Evolutionary conservation across 2,797 vertebrate species (phyloP).

Genomic region (Uromys caudimaculatus): DNA sequence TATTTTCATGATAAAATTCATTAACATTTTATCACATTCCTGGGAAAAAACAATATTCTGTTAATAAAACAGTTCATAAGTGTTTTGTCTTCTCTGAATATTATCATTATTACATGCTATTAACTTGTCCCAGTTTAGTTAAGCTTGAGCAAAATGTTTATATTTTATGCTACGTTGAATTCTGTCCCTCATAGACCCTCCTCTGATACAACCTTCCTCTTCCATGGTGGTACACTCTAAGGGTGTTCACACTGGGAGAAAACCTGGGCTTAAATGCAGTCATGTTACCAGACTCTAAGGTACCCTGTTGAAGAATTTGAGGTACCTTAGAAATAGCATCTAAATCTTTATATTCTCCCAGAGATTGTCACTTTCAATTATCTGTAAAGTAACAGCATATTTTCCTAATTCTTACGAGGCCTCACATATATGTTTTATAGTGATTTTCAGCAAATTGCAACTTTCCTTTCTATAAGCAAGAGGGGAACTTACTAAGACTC

Average conservation of each 20-base stretch:
- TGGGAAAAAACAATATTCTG: slow-evolving; percentile 33
- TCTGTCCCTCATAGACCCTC: not conserved
- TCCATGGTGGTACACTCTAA: not conserved
- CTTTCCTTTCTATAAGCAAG: not conserved
- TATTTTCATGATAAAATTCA: slow-evolving; percentile 53
- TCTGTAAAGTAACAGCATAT: not conserved
- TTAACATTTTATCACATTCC: slow-evolving; percentile 44
- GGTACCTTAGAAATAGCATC: not conserved
- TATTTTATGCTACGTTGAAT: not conserved
- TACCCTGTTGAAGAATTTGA: not conserved
- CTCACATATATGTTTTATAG: not conserved
- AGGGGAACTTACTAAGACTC: not conserved
- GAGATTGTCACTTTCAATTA: not conserved
- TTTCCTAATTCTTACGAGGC: not conserved
- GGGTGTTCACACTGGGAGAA: not conserved
- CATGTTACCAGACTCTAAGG: not conserved
- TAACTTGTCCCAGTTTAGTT: slow-evolving; percentile 27
- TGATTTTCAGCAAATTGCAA: not conserved
- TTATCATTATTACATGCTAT: not conserved
- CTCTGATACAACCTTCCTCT: not conserved
- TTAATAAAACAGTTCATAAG: slow-evolving; percentile 15
- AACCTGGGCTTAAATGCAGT: not conserved
- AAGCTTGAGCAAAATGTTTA: slow-evolving; percentile 1
- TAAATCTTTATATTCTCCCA: not conserved
- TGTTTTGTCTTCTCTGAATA: slow-evolving; percentile 1